A percentile compares a stretch with the other conserved stretches of the same genome.
phyloP scores from a whole-genome alignment of 2,888 invertebrate species.

The Rutpela maculata region DNA sequence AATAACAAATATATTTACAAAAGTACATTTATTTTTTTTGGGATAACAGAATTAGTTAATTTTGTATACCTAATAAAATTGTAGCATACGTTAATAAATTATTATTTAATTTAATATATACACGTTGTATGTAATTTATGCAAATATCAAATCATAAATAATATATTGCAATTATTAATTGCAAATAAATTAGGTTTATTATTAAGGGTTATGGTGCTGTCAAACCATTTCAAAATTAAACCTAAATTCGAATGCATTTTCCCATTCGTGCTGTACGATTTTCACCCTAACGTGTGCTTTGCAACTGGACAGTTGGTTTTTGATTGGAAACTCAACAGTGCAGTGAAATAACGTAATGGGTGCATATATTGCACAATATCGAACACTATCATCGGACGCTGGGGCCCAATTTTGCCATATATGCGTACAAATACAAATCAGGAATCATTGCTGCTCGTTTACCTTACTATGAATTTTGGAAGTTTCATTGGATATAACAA shows the following conservation, averaged over 20 bases:
- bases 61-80: background rate
- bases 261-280: conserved; percentile 38
- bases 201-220: conserved; percentile 50
- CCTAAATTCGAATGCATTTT: conserved; percentile 38
- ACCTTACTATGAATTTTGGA: conserved; percentile 13
- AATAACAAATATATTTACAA: too few relatives aligned
- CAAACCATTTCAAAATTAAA: conserved; percentile 37
- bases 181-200: conserved; percentile 51
- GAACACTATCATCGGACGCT: conserved; percentile 53
- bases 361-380: conserved; percentile 59
- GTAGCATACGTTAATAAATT: background rate
- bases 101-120: background rate
- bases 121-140: conserved; percentile 45
- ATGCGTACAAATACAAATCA: conserved; percentile 60
- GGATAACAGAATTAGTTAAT: too few relatives aligned
- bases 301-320: conserved; percentile 54
- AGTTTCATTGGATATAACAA: background rate
- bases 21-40: too few relatives aligned
- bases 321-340: conserved; percentile 48
- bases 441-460: conserved; percentile 49
- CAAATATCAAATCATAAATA: conserved; percentile 52
- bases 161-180: conserved; percentile 51
- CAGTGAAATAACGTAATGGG: conserved; percentile 54
- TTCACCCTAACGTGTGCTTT: conserved; percentile 46
- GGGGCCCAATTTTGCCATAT: conserved; percentile 58